Evolutionary conservation across 2,113 vertebrate species (phyloP).

Genomic region (Suricata suricatta): DNA sequence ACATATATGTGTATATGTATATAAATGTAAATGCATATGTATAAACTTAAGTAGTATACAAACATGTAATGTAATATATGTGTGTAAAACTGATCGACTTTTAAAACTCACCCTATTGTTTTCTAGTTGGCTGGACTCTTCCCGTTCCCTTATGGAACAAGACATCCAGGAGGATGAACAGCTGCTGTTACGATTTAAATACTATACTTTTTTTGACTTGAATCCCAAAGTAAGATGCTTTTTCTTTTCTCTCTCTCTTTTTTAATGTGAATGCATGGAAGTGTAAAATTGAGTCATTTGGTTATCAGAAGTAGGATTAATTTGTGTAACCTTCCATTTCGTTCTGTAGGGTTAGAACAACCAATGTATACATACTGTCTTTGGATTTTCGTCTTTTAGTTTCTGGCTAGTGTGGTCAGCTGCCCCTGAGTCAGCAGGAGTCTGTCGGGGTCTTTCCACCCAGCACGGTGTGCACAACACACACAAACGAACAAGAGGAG

Average conservation of each 20-base stretch:
- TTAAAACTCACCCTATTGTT: constrained; percentile 22
- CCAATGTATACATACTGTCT: neutral
- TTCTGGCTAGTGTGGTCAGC: neutral
- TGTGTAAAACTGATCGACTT: constrained; percentile 9
- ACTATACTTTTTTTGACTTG: constrained; percentile 98
- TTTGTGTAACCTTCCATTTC: neutral
- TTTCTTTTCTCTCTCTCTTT: constrained; percentile 15
- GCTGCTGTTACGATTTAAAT: constrained; percentile 96
- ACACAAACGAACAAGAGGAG: neutral
- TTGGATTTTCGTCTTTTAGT: neutral
- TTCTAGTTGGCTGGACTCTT: constrained; percentile 96
- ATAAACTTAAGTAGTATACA: neutral
- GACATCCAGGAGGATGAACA: constrained; percentile 92
- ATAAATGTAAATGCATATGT: no score
- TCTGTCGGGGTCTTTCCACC: neutral
- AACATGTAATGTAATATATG: neutral
- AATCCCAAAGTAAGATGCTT: constrained; percentile 94
- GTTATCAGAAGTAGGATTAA: neutral
- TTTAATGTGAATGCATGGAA: neutral
- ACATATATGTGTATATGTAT: neutral
- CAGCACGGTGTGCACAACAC: fast-evolving
- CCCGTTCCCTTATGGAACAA: constrained; percentile 97
- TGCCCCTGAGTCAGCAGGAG: neutral
- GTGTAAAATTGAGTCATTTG: neutral
- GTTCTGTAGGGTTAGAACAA: neutral